phyloP scores from a whole-genome alignment of 2,797 vertebrate genomes.

The Ammospiza maritima region DNA sequence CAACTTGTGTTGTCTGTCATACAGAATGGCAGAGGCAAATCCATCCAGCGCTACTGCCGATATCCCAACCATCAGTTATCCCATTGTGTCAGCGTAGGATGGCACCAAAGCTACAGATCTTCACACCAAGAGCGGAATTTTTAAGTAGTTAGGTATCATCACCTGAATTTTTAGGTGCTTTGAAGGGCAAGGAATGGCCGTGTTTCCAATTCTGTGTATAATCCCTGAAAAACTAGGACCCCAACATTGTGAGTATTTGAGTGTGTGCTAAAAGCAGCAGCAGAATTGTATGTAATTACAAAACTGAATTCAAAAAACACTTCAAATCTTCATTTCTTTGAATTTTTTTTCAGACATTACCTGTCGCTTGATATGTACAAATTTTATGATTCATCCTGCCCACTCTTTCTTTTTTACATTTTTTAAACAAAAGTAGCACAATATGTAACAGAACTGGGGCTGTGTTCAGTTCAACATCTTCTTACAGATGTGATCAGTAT shows the following conservation, averaged over 20 bases:
- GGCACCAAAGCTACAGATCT: neutral
- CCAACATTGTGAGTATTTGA: neutral
- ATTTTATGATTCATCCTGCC: neutral
- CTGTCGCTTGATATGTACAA: fast-evolving
- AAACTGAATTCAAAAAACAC: neutral
- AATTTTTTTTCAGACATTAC: neutral
- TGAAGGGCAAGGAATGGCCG: neutral
- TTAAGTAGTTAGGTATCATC: neutral
- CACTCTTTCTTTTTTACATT: neutral
- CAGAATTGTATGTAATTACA: neutral
- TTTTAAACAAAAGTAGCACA: neutral
- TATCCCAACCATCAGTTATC: neutral
- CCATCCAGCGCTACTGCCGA: fast-evolving
- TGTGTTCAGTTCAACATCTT: neutral
- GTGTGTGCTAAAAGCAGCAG: neutral
- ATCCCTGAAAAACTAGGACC: neutral
- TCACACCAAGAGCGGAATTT: neutral
- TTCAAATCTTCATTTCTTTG: neutral
- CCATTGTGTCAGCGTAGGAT: neutral
- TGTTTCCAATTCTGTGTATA: neutral
- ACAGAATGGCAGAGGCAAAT: neutral
- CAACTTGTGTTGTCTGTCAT: neutral
- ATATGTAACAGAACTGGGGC: fast-evolving
- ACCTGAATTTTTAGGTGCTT: neutral
- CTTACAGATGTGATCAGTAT: neutral